phyloP scores from a whole-genome alignment of 2,113 vertebrate genomes.

The Hippocampus comes region DNA sequence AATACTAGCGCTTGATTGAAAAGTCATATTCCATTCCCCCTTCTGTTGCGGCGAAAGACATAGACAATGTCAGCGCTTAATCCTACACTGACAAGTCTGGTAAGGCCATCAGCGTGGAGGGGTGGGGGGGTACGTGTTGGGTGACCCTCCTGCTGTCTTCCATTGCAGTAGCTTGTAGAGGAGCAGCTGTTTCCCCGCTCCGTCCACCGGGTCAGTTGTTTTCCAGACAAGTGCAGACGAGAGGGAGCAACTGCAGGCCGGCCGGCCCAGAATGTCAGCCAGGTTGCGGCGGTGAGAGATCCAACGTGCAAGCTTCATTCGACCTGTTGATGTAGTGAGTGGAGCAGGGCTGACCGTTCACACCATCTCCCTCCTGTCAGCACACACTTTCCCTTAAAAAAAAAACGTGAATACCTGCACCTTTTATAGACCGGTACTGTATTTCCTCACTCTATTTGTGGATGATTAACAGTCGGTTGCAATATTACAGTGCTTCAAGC shows the following conservation, averaged over 20 bases:
- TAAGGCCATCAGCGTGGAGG: conserved; percentile 44
- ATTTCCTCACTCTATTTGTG: conserved; percentile 19
- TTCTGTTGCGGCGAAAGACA: conserved; percentile 13
- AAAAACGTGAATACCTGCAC: conserved; percentile 14
- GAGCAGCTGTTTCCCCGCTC: conserved; percentile 62
- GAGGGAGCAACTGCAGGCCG: conserved; percentile 61
- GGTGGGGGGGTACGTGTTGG: not conserved
- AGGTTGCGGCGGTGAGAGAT: conserved; percentile 53
- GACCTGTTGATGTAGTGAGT: conserved; percentile 31
- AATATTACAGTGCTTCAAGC: not conserved
- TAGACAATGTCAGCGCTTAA: conserved; percentile 20
- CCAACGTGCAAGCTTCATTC: conserved; percentile 46
- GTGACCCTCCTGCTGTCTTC: conserved; percentile 27
- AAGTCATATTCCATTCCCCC: conserved; percentile 14
- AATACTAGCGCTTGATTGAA: not conserved
- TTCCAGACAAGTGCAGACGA: conserved; percentile 58
- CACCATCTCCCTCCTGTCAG: conserved; percentile 24
- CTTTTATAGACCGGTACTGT: conserved; percentile 16
- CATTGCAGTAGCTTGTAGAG: conserved; percentile 49
- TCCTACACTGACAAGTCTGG: conserved; percentile 46
- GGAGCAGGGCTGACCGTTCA: conserved; percentile 6
- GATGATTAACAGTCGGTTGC: conserved; percentile 22
- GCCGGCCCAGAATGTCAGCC: conserved; percentile 55
- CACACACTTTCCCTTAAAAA: conserved; percentile 29
- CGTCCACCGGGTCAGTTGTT: conserved; percentile 65